A percentile compares a stretch with the other conserved stretches of the same genome.
These are phyloP conservation scores for Cottoperca gobio DNA, from an alignment of 2,797 vertebrate species.

Conservation along the genomic window DNA sequence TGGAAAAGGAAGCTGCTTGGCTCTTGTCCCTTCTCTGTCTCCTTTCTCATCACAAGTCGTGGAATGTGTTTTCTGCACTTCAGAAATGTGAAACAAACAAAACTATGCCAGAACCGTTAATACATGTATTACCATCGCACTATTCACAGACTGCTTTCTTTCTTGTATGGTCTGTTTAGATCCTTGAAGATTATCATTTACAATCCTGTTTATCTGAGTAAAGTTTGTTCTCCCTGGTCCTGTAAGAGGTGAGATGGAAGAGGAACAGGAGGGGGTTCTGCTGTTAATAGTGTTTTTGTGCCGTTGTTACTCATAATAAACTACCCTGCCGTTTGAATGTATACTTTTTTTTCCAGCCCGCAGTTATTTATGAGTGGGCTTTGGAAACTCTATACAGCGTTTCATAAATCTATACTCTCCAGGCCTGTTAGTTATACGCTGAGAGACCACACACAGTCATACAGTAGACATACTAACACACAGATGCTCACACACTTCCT, in stretches of 20 bases:
- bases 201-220: constrained; percentile 8
- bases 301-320: constrained; percentile 52
- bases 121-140: constrained; percentile 3
- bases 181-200: constrained; percentile 19
- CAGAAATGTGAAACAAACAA: constrained; percentile 18
- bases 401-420: constrained; percentile 58
- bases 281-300: constrained; percentile 44
- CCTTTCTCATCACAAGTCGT: neutral
- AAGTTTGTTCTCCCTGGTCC: constrained; percentile 24
- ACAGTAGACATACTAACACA: constrained; percentile 23
- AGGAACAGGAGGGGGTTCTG: constrained; percentile 24
- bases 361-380: constrained; percentile 61
- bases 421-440: constrained; percentile 22
- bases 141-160: neutral
- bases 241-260: constrained; percentile 31
- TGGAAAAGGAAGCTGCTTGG: constrained; percentile 29
- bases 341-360: constrained; percentile 20
- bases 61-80: constrained; percentile 9
- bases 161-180: neutral
- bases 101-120: constrained; percentile 4
- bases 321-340: constrained; percentile 34
- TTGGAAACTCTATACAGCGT: constrained; percentile 38
- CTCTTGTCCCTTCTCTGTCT: neutral
- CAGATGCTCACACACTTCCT: constrained; percentile 30
- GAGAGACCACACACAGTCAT: constrained; percentile 62